phyloP scores from a whole-genome alignment of 2,888 invertebrate species.

The Frankliniella fusca region DNA sequence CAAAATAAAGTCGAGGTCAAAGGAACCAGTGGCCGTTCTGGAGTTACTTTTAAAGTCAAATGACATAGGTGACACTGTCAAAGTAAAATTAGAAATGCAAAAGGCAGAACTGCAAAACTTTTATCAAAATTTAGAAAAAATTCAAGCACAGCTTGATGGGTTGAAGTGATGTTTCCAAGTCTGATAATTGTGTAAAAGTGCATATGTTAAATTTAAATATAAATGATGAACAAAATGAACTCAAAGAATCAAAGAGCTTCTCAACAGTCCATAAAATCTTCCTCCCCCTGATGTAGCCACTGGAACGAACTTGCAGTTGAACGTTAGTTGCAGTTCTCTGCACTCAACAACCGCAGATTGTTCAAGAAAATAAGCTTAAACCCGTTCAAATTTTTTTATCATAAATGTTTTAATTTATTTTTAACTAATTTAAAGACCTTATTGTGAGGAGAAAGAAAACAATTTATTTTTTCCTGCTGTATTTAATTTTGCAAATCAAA shows the following conservation, averaged over 20 bases:
- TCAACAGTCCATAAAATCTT: neutral
- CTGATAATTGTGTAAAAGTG: neutral
- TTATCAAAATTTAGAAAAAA: constrained; percentile 7
- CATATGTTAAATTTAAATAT: neutral
- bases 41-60: neutral
- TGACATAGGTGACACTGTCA: neutral
- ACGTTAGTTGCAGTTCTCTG: no score
- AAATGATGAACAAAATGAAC: no score
- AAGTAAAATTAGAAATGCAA: constrained; percentile 6
- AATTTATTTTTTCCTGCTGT: no score
- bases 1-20: neutral
- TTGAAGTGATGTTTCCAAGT: neutral
- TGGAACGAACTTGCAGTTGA: no score
- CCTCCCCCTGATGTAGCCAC: no score
- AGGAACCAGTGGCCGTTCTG: neutral
- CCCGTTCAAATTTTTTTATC: no score
- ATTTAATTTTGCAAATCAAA: no score
- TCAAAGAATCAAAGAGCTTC: neutral
- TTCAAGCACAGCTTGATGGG: constrained; percentile 5
- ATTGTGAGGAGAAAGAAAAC: no score
- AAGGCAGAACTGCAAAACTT: neutral
- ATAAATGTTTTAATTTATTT: no score
- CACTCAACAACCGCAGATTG: no score
- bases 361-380: no score
- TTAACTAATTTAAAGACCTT: no score